phyloP scores from a whole-genome alignment of 2,888 invertebrate species.

The Ditylenchus weischeri region DNA sequence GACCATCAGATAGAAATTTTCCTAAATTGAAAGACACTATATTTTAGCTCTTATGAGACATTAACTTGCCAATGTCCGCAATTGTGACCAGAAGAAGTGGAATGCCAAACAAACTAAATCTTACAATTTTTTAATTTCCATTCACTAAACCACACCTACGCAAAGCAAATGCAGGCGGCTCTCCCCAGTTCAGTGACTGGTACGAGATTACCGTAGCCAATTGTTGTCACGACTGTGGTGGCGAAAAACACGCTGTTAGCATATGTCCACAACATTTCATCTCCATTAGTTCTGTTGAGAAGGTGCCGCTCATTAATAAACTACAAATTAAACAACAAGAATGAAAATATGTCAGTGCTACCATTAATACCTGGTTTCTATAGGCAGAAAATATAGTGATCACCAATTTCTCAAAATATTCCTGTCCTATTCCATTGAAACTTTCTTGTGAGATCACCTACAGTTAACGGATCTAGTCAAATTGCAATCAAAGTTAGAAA shows the following conservation, averaged over 20 bases:
- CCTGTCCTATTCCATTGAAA: conserved; percentile 45
- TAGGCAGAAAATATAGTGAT: conserved; percentile 43
- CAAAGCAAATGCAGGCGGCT: conserved; percentile 57
- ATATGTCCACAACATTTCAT: conserved; percentile 57
- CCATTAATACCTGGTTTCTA: conserved; percentile 43
- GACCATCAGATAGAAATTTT: conserved; percentile 57
- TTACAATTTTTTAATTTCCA: too few species aligned
- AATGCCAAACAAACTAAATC: conserved; percentile 50
- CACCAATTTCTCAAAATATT: conserved; percentile 53
- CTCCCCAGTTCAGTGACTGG: conserved; percentile 51
- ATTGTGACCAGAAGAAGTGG: conserved; percentile 58
- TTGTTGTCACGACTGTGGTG: conserved; percentile 59
- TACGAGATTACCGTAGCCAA: conserved; percentile 55
- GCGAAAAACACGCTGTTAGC: conserved; percentile 58
- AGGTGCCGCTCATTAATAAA: conserved; percentile 56
- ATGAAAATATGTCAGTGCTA: neutral
- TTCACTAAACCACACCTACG: conserved; percentile 17
- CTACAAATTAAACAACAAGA: neutral
- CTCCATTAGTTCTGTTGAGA: conserved; percentile 49
- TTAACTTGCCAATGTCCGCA: conserved; percentile 51
- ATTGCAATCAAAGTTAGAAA: conserved; percentile 12
- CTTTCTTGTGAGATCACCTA: too few species aligned
- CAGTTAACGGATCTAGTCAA: too few species aligned
- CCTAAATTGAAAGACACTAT: conserved; percentile 9
- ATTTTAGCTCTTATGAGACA: too few species aligned